Evolutionary conservation across 2,113 vertebrate genomes (phyloP), one percentile per base, ranked within the genome.

Genomic region (Coryphaenoides rupestris): DNA sequence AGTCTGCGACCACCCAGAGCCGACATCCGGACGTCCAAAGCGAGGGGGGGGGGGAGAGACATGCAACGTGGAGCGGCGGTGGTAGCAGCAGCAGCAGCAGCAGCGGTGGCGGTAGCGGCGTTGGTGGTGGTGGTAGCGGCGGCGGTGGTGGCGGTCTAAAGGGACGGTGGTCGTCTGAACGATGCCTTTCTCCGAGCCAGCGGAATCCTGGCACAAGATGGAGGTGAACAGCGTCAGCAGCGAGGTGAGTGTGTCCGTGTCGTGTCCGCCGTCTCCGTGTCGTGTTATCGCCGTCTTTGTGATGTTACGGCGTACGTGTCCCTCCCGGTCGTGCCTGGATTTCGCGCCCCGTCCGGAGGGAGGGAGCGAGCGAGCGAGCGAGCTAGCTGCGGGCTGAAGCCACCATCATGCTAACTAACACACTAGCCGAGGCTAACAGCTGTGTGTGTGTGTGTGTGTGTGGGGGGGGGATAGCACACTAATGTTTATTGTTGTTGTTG

Each of bases 131-230:
- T 87, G 3, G 73, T 91, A 90, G 84, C n/a, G n/a, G n/a, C n/a
- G n/a, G n/a, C n/a, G n/a, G n/a, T n/a, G n/a, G n/a, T n/a, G n/a
- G n/a, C n/a, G n/a, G n/a, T n/a, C n/a, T n/a, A n/a, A n/a, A n/a
- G n/a, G n/a, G n/a, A n/a, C n/a, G n/a, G n/a, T n/a, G n/a, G 77
- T 66, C 26, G 77, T 88, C 76, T 80, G n/a, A n/a, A 93, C 88
- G 91, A 92, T 94, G 89, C 91, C 92, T 78, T 93, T 89, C 71
- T 79, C 85, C 69, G 83, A 92, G 86, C 91, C 84, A 90, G 89
- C 88, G 66, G 88, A 91, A 84, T 85, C 87, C 80, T 89, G 93
- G 91, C 86, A 92, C 89, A 92, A 92, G 89, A 95, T 95, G 93
- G 94, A 96, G 88, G 89, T 93, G 87, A 92, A 88, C 81, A 88